These are phyloP conservation scores for Neodiprion lecontei DNA, from an alignment of 1,140 invertebrate genomes.

Conservation along the genomic window DNA sequence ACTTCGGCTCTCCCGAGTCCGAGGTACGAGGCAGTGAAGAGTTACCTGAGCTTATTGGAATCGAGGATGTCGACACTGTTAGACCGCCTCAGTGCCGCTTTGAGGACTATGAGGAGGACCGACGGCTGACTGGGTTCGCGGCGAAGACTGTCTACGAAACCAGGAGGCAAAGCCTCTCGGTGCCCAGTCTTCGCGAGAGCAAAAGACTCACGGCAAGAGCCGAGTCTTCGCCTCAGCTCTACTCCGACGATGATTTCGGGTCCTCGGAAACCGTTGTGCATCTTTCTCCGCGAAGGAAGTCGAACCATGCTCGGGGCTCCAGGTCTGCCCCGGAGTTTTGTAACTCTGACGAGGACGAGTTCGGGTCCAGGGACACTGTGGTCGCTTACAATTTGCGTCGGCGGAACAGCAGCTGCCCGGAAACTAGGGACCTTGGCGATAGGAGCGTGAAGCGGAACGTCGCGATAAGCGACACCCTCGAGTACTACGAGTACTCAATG, in stretches of 20 bases:
- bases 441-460: conserved; percentile 57
- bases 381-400: conserved; percentile 29
- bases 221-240: conserved; percentile 51
- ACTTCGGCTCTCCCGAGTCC: neutral
- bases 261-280: conserved; percentile 9
- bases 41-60: conserved; percentile 11
- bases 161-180: conserved; percentile 27
- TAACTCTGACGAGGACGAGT: neutral
- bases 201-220: conserved; percentile 41
- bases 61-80: conserved; percentile 18
- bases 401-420: conserved; percentile 54
- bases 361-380: neutral
- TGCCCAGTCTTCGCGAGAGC: conserved; percentile 39
- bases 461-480: conserved; percentile 59
- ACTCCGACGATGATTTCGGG: conserved; percentile 44
- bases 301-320: neutral
- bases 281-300: neutral
- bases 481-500: conserved; percentile 62
- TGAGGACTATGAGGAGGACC: conserved; percentile 14
- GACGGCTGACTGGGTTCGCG: conserved; percentile 15
- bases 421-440: conserved; percentile 35
- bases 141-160: conserved; percentile 40
- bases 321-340: neutral
- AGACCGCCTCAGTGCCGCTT: conserved; percentile 12
- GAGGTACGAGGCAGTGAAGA: conserved; percentile 25